Conservation (phyloP, 2,797 vertebrate genomes). For the Coregonus suidteri region DNA sequence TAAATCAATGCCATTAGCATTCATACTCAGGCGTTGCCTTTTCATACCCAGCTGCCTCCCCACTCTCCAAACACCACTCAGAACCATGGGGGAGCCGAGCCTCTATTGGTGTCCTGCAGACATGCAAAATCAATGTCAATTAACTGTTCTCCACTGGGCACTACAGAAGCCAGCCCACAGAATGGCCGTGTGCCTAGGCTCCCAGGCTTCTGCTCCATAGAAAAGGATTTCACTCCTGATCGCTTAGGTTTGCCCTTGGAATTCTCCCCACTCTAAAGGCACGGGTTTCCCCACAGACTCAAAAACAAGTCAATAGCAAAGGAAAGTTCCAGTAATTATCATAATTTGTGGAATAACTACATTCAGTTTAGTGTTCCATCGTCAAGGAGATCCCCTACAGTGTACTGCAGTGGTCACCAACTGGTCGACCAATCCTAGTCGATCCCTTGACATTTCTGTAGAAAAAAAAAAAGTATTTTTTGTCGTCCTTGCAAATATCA, state of each 20-base stretch:
- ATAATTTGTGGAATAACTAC: no score
- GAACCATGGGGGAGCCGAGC: constrained; percentile 55
- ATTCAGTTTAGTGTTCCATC: no score
- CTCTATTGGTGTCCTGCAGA: constrained; percentile 60
- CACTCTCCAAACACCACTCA: constrained; percentile 59
- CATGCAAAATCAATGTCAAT: constrained; percentile 68
- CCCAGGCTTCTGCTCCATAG: constrained; percentile 17
- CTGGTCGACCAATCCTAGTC: no score
- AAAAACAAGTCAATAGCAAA: no score
- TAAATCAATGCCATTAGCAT: constrained; percentile 75
- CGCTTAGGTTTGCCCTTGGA: neutral
- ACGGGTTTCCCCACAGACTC: no score
- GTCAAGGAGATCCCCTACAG: no score
- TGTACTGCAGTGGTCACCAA: no score
- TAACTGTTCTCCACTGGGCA: constrained; percentile 51
- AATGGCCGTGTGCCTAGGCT: neutral
- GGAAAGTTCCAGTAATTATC: no score
- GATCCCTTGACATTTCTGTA: no score
- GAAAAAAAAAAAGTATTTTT: no score
- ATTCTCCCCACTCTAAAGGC: neutral
- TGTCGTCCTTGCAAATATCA: neutral
- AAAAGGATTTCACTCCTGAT: constrained; percentile 9
- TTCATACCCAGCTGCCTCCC: constrained; percentile 58
- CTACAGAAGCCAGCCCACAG: neutral
- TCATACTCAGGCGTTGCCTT: constrained; percentile 61